Conservation (phyloP, 2,888 invertebrate genomes). For the Eudasyphora cyanicolor region DNA sequence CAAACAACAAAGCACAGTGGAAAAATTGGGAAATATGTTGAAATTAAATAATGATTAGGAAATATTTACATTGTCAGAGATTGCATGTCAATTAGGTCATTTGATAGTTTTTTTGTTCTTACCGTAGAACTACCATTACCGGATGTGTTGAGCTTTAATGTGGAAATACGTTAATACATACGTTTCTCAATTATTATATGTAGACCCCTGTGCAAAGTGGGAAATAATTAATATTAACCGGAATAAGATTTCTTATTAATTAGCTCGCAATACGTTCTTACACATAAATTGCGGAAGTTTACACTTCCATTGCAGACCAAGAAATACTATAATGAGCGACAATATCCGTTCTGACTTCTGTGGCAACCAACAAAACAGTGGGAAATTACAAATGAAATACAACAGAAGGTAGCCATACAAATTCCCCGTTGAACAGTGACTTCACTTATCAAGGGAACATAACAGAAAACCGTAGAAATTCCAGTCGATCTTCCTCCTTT, state of each 20-base stretch:
- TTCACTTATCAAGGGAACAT: slow-evolving; percentile 12
- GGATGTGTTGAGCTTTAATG: too few species aligned
- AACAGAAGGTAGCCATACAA: slow-evolving; percentile 30
- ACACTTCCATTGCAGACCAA: background rate
- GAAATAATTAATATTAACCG: background rate
- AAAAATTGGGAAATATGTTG: too few species aligned
- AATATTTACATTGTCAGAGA: too few species aligned
- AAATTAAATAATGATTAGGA: too few species aligned
- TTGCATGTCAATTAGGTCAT: too few species aligned
- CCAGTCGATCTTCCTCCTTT: background rate
- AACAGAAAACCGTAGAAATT: background rate
- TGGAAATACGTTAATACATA: too few species aligned
- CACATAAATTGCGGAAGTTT: slow-evolving; percentile 6
- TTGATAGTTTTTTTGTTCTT: too few species aligned
- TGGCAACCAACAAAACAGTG: background rate
- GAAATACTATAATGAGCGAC: slow-evolving; percentile 9
- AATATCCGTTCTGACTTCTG: slow-evolving; percentile 48
- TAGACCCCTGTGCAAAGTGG: background rate
- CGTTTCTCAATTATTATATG: too few species aligned
- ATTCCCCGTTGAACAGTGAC: slow-evolving; percentile 18
- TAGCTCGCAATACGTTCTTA: too few species aligned
- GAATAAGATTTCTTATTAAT: background rate
- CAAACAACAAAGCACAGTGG: too few species aligned
- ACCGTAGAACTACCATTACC: too few species aligned
- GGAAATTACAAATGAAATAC: slow-evolving; percentile 1